Base-by-base conservation (phyloP, 1,140 invertebrate genomes). In the Euwallacea similis region DNA sequence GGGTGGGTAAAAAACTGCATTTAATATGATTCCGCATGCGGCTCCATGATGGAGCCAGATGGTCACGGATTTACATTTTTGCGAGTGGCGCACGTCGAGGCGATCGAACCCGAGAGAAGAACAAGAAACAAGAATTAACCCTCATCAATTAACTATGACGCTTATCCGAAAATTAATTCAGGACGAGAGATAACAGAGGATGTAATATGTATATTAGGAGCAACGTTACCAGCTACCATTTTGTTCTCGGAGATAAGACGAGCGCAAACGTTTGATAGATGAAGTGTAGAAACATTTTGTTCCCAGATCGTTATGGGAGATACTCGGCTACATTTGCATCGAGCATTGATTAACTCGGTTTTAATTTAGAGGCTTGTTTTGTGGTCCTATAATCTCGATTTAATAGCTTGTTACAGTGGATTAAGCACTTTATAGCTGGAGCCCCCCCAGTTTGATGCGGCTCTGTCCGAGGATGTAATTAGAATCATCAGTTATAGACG, bases 1-100 rank as follows among this genome's bases (percentile, higher is more conserved):
- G 61, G 61, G 61, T 46, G 61, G 61, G 11, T 42, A 47, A 63
- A 61, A 63, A 63, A 63, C 42, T 63, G 61, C 61, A 63, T 33
- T 33, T 33, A 33, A 33, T 33, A 33, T 33, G 21, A 33, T 33
- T 33, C 21, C 4, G 21, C 21, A 33, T 4, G 21, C 21, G 21
- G 21, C 21, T 33, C 21, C 21, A 33, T 4, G 21, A 33, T 33
- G 21, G 21, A 4, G 21, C 21, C 21, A 33, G 21, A 33, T 33
- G 21, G 21, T 33, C 21, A 11, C 46, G 13, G 9, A 50, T 11
- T 11, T 50, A 50, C 13, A 50, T 50, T 50, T 50, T 50, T 50
- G 46, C 13, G 9, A 50, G 13, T 50, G 9, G 46, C 13, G 13
- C 13, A 50, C 46, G 46, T 50, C 21, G 21, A 33, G 21, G 21